A percentile compares a stretch with the other conserved stretches of the same genome.
These are phyloP conservation scores for Podarcis raffonei DNA, from an alignment of 2,113 vertebrate genomes.

Conservation along the genomic window DNA sequence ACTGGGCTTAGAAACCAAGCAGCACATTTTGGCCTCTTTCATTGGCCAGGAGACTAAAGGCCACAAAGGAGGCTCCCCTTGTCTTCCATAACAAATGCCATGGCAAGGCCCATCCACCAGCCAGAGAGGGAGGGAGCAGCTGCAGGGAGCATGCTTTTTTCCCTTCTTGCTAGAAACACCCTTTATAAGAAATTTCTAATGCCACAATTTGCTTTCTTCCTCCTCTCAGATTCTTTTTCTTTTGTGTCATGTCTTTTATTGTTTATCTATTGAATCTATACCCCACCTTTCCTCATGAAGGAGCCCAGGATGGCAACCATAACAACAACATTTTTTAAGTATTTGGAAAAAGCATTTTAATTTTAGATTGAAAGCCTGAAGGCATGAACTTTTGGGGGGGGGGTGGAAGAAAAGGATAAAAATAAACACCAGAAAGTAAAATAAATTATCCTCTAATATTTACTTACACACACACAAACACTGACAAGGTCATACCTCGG, in stretches of 20 bases:
- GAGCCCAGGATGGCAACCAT: too few species aligned
- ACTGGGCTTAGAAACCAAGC: slow-evolving; percentile 15
- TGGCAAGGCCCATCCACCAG: neutral
- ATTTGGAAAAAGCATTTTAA: too few species aligned
- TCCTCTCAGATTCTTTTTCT: neutral
- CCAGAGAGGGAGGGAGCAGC: neutral
- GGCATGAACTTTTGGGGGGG: neutral
- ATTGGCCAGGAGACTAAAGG: neutral
- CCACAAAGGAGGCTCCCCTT: too few species aligned
- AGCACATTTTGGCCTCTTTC: neutral
- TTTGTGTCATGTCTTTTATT: neutral
- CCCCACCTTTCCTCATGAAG: too few species aligned
- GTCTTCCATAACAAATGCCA: too few species aligned
- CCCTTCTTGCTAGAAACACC: neutral
- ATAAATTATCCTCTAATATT: neutral
- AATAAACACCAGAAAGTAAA: neutral
- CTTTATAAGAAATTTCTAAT: neutral
- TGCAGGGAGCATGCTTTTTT: neutral
- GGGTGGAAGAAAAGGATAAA: neutral
- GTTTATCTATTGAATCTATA: too few species aligned
- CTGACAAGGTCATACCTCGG: neutral
- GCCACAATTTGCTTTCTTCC: neutral
- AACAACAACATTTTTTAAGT: too few species aligned
- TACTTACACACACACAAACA: neutral
- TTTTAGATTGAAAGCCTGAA: neutral